A percentile compares a stretch with the other conserved stretches of the same genome.
phyloP scores from a whole-genome alignment of 2,797 vertebrate genomes.

The Myotis myotis region DNA sequence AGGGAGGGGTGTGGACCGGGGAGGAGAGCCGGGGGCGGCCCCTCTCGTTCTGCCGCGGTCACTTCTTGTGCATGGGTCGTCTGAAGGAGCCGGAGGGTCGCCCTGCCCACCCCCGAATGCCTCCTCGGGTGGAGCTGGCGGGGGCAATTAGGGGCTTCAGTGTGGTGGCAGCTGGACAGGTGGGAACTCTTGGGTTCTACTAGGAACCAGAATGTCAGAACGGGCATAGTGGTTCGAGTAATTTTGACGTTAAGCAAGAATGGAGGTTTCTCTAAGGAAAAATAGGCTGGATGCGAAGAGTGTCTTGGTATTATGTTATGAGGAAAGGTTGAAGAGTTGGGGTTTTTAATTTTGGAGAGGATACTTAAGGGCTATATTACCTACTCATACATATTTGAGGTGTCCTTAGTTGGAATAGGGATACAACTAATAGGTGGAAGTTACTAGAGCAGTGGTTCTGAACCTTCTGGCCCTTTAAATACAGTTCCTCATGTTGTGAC shows the following conservation, averaged over 20 bases:
- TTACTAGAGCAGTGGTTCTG: neutral
- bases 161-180: neutral
- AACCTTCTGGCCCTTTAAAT: no score
- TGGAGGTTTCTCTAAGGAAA: neutral
- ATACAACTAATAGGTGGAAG: neutral
- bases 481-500: no score
- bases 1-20: constrained; percentile 55
- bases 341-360: constrained; percentile 19
- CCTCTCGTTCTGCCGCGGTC: neutral
- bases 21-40: constrained; percentile 36
- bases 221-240: neutral
- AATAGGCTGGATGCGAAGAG: neutral
- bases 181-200: neutral
- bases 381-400: neutral
- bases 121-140: neutral
- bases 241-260: constrained; percentile 35
- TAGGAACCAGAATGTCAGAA: neutral
- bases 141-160: neutral
- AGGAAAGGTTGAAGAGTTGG: neutral
- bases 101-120: neutral
- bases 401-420: neutral
- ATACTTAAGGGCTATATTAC: neutral
- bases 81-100: constrained; percentile 25
- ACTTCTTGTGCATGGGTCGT: neutral
- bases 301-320: neutral